phyloP scores from a whole-genome alignment of 2,113 vertebrate genomes.

The Sylvietta virens region DNA sequence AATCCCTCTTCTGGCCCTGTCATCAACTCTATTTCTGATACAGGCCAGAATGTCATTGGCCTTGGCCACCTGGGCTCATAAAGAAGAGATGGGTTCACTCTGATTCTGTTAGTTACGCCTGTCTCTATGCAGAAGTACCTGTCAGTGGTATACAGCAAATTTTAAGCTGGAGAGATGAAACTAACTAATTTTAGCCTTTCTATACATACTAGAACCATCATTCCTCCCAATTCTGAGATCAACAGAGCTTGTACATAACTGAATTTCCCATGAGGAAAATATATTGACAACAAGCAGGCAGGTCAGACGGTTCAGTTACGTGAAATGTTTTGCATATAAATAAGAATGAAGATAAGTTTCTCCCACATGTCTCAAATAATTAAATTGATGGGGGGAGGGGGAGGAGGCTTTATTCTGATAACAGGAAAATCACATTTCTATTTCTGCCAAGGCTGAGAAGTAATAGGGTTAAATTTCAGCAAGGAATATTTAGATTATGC shows the following conservation, averaged over 20 bases:
- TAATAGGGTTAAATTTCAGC: not conserved
- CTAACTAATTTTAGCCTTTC: not conserved
- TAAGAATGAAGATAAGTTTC: not conserved
- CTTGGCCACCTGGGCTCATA: not conserved
- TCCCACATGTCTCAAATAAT: not conserved
- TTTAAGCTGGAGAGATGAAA: not conserved
- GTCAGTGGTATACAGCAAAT: not conserved
- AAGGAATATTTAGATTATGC: not conserved
- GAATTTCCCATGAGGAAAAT: not conserved
- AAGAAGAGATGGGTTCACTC: not conserved
- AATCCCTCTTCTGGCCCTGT: not conserved
- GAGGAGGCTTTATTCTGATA: not conserved
- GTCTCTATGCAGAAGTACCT: not conserved
- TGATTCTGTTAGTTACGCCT: not conserved
- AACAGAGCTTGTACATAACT: not conserved
- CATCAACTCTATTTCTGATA: not conserved
- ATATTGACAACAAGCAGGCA: not conserved
- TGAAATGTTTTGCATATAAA: not conserved
- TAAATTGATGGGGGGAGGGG: not conserved
- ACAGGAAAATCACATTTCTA: not conserved
- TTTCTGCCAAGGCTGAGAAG: not conserved
- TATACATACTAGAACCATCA: not conserved
- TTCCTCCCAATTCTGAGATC: not conserved
- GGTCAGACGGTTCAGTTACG: not conserved
- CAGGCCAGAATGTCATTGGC: rapidly evolving